Base-by-base conservation (phyloP, 2,113 vertebrate genomes). In the Labeo catla region DNA sequence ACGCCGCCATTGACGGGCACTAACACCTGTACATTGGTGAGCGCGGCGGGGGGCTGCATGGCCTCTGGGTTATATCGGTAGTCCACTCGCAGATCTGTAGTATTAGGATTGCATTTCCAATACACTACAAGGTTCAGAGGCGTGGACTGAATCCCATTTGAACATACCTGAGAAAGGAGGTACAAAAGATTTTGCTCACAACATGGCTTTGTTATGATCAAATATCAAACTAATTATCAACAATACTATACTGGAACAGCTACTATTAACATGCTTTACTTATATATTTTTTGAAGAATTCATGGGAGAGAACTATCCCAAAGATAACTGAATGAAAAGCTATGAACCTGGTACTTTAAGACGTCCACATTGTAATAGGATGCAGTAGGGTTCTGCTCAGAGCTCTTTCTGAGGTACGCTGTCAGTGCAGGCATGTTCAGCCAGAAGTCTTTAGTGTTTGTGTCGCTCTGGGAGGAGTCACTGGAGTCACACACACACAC, bases 341-440 rank as follows among this genome's bases (percentile, higher is more conserved):
- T 34, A 87, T 86, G 39, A 77, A 99, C 98, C 98, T 99, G 98
- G 93, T 99, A 99, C 88, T 99, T 99, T 36, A 99, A 93, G 92
- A 98, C 95, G 93, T 99, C 97, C 88, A 99, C 96, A n/a, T 99
- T 99, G 77, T 98, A 99, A 83, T 99, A 99, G 85, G 98, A 98
- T 78, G 98, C 96, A 85, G 96, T 92, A 73, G 98, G 98, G 91
- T 96, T 99, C 92, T 98, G 98, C 86, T 99, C 98, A 23, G 96
- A 96, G 81, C 96, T 91, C 91, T 99, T 99, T 93, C 96, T 98
- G 96, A 99, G 98, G 97, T 97, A 99, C 94, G 97, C 88, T 68
- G 96, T 98, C 93, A 99, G 95, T 85, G 96, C 97, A 94, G 97
- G 97, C 98, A 99, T 99, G 93, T 99, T 98, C 95, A 99, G 97